These are phyloP conservation scores for Acrocera orbiculus DNA, from an alignment of 2,888 invertebrate genomes.

Conservation along the genomic window DNA sequence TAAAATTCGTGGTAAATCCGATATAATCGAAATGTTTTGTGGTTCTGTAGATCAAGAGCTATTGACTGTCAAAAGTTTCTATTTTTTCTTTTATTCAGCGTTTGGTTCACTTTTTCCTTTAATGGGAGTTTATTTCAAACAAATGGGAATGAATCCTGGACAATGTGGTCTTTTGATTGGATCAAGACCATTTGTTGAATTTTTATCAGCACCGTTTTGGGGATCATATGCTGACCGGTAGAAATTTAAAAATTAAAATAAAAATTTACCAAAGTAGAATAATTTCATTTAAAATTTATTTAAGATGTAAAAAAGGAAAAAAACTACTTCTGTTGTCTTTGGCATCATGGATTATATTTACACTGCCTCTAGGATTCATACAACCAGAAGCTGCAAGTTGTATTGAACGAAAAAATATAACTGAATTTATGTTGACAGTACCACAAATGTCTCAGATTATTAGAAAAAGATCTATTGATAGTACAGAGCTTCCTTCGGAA, in stretches of 20 bases:
- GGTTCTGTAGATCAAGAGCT: conserved; percentile 78
- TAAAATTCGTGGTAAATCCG: conserved; percentile 74
- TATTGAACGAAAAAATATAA: conserved; percentile 44
- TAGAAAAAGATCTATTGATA: too few species aligned
- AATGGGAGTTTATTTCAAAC: conserved; percentile 98
- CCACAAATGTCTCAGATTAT: conserved; percentile 28
- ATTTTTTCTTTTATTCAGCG: conserved; percentile 98
- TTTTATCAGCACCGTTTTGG: conserved; percentile 96
- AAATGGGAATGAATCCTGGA: conserved; percentile 96
- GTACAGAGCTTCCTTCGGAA: too few species aligned
- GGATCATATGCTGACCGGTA: conserved; percentile 80
- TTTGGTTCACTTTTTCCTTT: conserved; percentile 96
- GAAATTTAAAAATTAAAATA: background rate
- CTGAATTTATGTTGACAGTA: conserved; percentile 42
- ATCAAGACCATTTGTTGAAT: conserved; percentile 91
- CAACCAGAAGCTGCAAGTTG: conserved; percentile 88
- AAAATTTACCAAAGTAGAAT: too few species aligned
- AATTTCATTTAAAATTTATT: too few species aligned
- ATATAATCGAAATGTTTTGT: conserved; percentile 65
- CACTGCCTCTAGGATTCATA: conserved; percentile 86
- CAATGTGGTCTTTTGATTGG: conserved; percentile 92
- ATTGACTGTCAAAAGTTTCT: conserved; percentile 90
- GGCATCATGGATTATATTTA: conserved; percentile 92
- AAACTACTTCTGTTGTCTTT: conserved; percentile 75
- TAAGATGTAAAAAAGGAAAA: conserved; percentile 68